Conservation (phyloP, 2,888 invertebrate species). For the Synanthedon vespiformis region DNA sequence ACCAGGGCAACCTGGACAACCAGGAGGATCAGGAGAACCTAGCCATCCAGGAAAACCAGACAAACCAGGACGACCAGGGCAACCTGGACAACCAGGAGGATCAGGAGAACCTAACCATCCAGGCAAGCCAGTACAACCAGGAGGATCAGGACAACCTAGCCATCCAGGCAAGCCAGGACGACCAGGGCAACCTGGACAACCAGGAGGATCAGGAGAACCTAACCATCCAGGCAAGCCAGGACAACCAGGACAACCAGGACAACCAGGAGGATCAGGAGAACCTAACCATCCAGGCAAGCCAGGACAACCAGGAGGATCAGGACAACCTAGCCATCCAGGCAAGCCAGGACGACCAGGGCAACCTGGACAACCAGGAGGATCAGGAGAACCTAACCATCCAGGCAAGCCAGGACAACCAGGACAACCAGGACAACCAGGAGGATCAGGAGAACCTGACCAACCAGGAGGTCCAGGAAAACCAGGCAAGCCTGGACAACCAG, state of each 20-base stretch:
- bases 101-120: conserved; percentile 2
- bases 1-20: too few relatives aligned
- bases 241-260: conserved; percentile 7
- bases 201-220: conserved; percentile 4
- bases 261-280: conserved; percentile 20
- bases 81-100: conserved; percentile 5
- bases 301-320: conserved; percentile 14
- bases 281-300: too few relatives aligned
- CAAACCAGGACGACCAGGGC: conserved; percentile 2
- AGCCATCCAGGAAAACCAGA: conserved; percentile 8
- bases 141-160: conserved; percentile 11
- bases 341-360: not conserved
- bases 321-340: not conserved
- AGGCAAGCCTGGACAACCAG: too few relatives aligned
- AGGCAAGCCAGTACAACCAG: too few relatives aligned
- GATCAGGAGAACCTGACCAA: not conserved
- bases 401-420: too few relatives aligned
- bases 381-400: too few relatives aligned
- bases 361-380: too few relatives aligned
- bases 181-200: conserved; percentile 2
- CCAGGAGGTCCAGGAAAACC: not conserved
- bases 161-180: conserved; percentile 8
- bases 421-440: too few relatives aligned
- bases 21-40: too few relatives aligned
- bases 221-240: conserved; percentile 5